A percentile compares a stretch with the other conserved stretches of the same genome.
Evolutionary conservation across 2,113 vertebrate genomes (phyloP).

Genomic region (Colius striatus): DNA sequence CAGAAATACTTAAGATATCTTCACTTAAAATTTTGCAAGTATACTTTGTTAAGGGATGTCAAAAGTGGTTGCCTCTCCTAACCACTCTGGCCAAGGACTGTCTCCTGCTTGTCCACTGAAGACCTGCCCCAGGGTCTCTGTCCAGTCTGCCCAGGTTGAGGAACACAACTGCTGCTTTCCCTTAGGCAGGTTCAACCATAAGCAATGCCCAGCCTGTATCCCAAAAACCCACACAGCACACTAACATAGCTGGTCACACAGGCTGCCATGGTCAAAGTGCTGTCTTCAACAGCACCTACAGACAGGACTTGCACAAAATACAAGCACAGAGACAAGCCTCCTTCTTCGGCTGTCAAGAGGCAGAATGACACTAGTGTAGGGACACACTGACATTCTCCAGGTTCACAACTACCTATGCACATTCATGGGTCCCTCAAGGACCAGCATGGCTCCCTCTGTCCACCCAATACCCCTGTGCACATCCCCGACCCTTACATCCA

Average conservation of each 20-base stretch:
- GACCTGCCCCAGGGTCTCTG: accelerated
- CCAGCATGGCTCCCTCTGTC: neutral
- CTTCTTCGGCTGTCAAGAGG: neutral
- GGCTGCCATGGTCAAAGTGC: neutral
- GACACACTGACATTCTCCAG: neutral
- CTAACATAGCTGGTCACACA: neutral
- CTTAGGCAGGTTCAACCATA: neutral
- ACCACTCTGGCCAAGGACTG: neutral
- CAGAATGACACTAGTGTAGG: neutral
- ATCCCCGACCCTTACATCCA: neutral
- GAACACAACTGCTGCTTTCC: accelerated
- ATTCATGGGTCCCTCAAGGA: neutral
- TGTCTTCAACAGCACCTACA: neutral
- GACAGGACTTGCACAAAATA: neutral
- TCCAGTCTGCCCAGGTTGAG: neutral
- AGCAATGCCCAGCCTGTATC: neutral
- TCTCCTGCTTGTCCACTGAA: neutral
- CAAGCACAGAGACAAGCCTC: neutral
- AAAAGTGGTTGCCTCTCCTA: neutral
- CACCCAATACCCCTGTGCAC: neutral
- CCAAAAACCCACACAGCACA: neutral
- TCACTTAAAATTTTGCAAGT: neutral
- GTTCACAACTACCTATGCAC: neutral
- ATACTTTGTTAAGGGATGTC: neutral
- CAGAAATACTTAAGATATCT: neutral